A percentile compares a stretch with the other conserved stretches of the same genome.
These are phyloP conservation scores for Trematomus loennbergii DNA, from an alignment of 2,113 vertebrate species.

Conservation along the genomic window DNA sequence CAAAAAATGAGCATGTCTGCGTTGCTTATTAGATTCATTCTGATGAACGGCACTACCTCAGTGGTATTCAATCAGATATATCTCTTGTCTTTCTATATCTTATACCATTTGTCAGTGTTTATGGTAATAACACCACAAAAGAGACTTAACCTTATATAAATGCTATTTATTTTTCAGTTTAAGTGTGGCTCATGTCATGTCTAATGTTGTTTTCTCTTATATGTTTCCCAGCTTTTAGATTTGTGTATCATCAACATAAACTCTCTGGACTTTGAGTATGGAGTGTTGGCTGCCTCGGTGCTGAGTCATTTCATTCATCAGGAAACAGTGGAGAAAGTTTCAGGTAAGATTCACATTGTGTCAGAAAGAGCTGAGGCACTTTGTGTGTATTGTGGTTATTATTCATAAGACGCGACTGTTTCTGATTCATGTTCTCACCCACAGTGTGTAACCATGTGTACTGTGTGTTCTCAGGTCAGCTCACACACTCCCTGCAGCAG, in stretches of 20 bases:
- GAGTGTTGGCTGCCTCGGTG: slow-evolving; percentile 88
- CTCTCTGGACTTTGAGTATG: slow-evolving; percentile 90
- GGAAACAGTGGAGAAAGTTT: slow-evolving; percentile 86
- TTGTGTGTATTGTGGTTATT: no score
- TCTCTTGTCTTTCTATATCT: neutral
- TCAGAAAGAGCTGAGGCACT: no score
- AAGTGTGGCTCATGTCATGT: neutral
- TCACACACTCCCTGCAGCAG: slow-evolving; percentile 85
- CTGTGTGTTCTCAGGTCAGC: slow-evolving; percentile 81
- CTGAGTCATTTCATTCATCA: slow-evolving; percentile 87
- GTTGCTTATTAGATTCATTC: neutral
- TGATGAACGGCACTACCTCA: neutral
- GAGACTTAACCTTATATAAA: no score
- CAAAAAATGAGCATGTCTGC: neutral
- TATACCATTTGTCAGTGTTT: no score
- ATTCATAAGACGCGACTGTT: neutral
- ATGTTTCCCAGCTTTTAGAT: slow-evolving; percentile 88
- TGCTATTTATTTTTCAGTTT: neutral
- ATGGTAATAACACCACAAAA: no score
- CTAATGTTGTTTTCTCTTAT: neutral
- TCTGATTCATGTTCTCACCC: neutral
- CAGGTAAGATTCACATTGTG: slow-evolving; percentile 77
- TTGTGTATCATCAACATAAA: slow-evolving; percentile 89
- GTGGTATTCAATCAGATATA: neutral
- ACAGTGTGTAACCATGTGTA: neutral